These are phyloP conservation scores for Perca schrenkii DNA, from an alignment of 2,113 vertebrate species.

Conservation along the genomic window DNA sequence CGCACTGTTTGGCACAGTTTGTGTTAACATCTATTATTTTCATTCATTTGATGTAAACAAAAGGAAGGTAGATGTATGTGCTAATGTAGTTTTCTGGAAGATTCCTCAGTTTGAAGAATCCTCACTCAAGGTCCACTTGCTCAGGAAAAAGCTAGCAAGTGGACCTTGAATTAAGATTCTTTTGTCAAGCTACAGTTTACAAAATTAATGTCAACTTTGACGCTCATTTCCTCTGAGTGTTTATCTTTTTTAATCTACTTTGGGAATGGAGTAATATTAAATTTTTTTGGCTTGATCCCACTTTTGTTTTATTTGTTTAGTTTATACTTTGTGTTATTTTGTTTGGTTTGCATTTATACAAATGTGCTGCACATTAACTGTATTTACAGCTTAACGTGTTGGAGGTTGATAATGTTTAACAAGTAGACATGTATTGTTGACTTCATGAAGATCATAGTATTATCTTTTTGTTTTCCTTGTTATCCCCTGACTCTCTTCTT, in stretches of 20 bases:
- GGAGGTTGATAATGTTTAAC: not conserved
- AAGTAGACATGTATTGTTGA: not conserved
- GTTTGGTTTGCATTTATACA: not conserved
- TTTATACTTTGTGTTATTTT: not conserved
- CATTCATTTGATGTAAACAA: not conserved
- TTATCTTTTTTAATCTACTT: not conserved
- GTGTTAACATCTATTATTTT: not conserved
- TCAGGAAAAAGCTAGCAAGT: not conserved
- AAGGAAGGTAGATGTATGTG: not conserved
- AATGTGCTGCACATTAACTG: constrained; percentile 4
- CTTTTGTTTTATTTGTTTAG: not conserved
- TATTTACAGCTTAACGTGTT: not conserved
- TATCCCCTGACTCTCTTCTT: not conserved
- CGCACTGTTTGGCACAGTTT: not conserved
- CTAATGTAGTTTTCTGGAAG: not conserved
- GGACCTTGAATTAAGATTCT: not conserved
- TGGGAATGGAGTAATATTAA: not conserved
- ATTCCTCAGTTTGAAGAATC: not conserved
- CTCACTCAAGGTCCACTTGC: not conserved
- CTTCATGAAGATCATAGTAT: not conserved
- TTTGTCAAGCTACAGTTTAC: not conserved
- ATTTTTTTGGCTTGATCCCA: not conserved
- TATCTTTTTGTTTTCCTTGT: not conserved
- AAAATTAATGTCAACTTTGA: not conserved
- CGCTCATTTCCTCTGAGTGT: not conserved